phyloP scores from a whole-genome alignment of 1,140 invertebrate genomes.

The Globodera rostochiensis region DNA sequence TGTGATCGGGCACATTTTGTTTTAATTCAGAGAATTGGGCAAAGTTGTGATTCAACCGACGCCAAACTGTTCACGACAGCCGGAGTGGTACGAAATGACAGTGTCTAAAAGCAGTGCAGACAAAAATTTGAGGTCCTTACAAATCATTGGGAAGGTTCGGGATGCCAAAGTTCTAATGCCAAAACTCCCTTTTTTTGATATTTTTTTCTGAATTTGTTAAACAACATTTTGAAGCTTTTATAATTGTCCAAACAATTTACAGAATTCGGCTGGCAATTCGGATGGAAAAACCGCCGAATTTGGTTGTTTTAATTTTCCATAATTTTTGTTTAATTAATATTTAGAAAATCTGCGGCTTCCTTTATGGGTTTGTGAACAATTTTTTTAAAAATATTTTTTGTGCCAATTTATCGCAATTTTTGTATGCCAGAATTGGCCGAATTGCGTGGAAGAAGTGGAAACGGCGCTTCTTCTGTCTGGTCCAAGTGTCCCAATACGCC shows the following conservation, averaged over 20 bases:
- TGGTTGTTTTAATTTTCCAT: slow-evolving; percentile 7
- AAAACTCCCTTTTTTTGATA: too few relatives aligned
- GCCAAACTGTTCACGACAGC: slow-evolving; percentile 68
- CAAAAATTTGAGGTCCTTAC: slow-evolving; percentile 75
- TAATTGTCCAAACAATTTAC: background rate
- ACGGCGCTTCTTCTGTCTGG: slow-evolving; percentile 93
- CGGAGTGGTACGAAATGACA: slow-evolving; percentile 97
- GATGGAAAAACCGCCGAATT: slow-evolving; percentile 92
- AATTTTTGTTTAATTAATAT: slow-evolving; percentile 73
- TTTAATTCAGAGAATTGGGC: slow-evolving; percentile 39
- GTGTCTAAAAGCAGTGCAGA: slow-evolving; percentile 90
- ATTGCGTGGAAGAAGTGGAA: slow-evolving; percentile 99
- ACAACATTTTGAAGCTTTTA: too few relatives aligned
- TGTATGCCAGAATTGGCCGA: slow-evolving; percentile 76
- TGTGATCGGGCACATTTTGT: background rate
- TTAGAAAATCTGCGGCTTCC: slow-evolving; percentile 87
- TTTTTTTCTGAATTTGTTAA: too few relatives aligned
- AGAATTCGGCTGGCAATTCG: slow-evolving; percentile 94
- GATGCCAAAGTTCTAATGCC: too few relatives aligned
- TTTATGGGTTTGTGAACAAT: slow-evolving; percentile 73
- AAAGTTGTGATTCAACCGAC: slow-evolving; percentile 68
- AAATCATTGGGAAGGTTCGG: background rate
- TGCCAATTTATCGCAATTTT: background rate
- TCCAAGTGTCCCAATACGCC: slow-evolving; percentile 93
- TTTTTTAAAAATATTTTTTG: background rate